Conservation (phyloP, 92 coral and sea anemone species). For the Muricea muricata region DNA sequence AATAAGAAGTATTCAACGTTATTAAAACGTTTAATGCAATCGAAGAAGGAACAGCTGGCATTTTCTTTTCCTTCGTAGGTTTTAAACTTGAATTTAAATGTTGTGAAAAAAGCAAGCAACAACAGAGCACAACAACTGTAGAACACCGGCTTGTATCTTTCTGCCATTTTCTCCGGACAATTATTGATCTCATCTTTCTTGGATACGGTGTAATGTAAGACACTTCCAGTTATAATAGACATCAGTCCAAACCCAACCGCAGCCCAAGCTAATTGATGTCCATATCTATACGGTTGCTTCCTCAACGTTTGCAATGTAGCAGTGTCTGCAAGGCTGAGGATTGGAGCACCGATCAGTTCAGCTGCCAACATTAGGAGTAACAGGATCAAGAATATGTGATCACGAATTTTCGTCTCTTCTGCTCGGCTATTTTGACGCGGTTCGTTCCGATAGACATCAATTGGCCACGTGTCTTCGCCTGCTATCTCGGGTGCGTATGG, state of each 20-base stretch:
- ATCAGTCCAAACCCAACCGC: conserved; percentile 86
- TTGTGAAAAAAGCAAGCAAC: conserved; percentile 79
- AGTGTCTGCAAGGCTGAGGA: conserved; percentile 84
- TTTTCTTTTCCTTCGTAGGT: conserved; percentile 60
- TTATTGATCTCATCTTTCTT: conserved; percentile 69
- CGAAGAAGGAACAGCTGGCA: conserved; percentile 67
- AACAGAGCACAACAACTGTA: conserved; percentile 82
- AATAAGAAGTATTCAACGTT: conserved; percentile 79
- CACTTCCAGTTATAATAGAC: conserved; percentile 87
- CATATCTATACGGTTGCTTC: conserved; percentile 82
- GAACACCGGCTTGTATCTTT: conserved; percentile 92
- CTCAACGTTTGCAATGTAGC: conserved; percentile 88
- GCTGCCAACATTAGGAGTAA: conserved; percentile 75
- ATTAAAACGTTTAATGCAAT: conserved; percentile 73
- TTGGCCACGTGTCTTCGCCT: conserved; percentile 78
- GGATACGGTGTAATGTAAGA: conserved; percentile 77
- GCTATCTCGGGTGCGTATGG: conserved; percentile 13
- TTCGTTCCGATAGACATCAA: conserved; percentile 83
- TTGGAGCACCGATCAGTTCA: conserved; percentile 89
- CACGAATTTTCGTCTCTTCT: conserved; percentile 71
- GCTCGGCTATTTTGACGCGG: conserved; percentile 44
- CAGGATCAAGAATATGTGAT: conserved; percentile 65
- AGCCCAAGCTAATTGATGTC: conserved; percentile 88
- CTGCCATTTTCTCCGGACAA: conserved; percentile 85
- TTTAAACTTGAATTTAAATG: conserved; percentile 81